Percentiles rank a stretch among this genome's conserved stretches.
These are phyloP conservation scores for Criorhina ranunculi DNA, from an alignment of 2,888 invertebrate genomes.

Conservation along the genomic window DNA sequence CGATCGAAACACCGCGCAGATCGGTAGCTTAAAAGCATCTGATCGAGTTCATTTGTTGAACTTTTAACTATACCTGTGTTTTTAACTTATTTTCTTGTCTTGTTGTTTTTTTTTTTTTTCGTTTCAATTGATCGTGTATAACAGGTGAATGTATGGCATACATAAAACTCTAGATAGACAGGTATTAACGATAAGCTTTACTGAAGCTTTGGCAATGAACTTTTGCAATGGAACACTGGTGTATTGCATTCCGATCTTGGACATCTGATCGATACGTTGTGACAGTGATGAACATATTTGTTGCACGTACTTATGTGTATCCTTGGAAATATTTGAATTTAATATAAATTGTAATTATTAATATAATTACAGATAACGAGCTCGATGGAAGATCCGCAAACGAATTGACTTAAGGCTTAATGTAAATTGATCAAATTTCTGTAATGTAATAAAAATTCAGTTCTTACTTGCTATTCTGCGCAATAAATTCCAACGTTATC, in stretches of 20 bases:
- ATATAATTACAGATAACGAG: no score
- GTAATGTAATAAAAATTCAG: no score
- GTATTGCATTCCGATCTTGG: not conserved
- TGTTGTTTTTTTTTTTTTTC: slow-evolving; percentile 53
- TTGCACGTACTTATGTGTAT: no score
- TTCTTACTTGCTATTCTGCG: no score
- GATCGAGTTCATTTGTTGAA: slow-evolving; percentile 50
- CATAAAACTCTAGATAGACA: slow-evolving; percentile 39
- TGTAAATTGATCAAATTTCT: no score
- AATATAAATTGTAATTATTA: no score
- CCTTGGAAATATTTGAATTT: no score
- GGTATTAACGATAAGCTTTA: slow-evolving; percentile 41
- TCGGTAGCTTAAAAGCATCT: slow-evolving; percentile 71
- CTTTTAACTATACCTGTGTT: slow-evolving; percentile 54
- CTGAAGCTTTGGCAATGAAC: slow-evolving; percentile 51
- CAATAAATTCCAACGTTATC: no score
- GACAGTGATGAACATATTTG: no score
- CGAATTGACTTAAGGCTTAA: no score
- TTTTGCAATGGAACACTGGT: slow-evolving; percentile 22
- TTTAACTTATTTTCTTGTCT: slow-evolving; percentile 45
- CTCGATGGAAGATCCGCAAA: no score
- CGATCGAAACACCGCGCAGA: slow-evolving; percentile 52
- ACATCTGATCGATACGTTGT: not conserved
- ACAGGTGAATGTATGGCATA: slow-evolving; percentile 44
- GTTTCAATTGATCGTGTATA: slow-evolving; percentile 48